Percentiles rank a stretch among this genome's conserved stretches.
These are phyloP conservation scores for Drosophila bifasciata DNA, from an alignment of 1,140 invertebrate genomes.

Conservation along the genomic window DNA sequence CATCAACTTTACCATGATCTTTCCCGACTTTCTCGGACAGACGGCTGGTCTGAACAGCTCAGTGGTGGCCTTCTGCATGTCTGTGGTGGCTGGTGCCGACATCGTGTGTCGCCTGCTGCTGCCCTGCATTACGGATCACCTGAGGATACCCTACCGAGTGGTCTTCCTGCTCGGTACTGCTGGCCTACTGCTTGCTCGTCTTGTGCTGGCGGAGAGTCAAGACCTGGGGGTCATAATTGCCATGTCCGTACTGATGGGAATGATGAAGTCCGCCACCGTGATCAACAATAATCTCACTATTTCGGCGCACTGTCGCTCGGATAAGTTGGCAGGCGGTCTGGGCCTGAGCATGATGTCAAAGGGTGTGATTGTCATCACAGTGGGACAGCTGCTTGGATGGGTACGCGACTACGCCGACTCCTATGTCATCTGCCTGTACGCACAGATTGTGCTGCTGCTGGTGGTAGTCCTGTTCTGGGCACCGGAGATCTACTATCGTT, in stretches of 20 bases:
- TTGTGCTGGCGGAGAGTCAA: conserved; percentile 59
- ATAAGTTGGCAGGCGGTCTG: conserved; percentile 88
- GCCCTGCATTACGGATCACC: conserved; percentile 87
- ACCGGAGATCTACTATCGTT: conserved; percentile 85
- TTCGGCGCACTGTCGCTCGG: conserved; percentile 86
- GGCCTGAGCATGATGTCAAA: conserved; percentile 90
- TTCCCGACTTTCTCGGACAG: conserved; percentile 88
- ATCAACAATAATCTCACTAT: conserved; percentile 89
- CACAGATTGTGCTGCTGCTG: conserved; percentile 86
- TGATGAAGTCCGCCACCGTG: conserved; percentile 85
- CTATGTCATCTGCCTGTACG: conserved; percentile 87
- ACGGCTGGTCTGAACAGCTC: conserved; percentile 85
- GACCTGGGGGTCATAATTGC: conserved; percentile 55
- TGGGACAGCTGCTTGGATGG: conserved; percentile 89
- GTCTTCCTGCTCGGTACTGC: conserved; percentile 85
- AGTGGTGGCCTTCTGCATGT: conserved; percentile 88
- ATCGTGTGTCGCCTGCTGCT: conserved; percentile 87
- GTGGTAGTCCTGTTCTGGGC: conserved; percentile 86
- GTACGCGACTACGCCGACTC: conserved; percentile 87
- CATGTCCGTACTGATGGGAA: conserved; percentile 69
- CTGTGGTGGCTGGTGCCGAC: conserved; percentile 87
- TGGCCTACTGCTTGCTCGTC: conserved; percentile 60
- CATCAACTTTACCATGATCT: conserved; percentile 89
- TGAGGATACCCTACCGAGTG: conserved; percentile 86
- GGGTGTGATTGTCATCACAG: conserved; percentile 87